A percentile compares a stretch with the other conserved stretches of the same genome.
Evolutionary conservation across 37 sponge, comb jelly and placozoan species (phyloP).

Genomic region (Lycopodina hypogea): DNA sequence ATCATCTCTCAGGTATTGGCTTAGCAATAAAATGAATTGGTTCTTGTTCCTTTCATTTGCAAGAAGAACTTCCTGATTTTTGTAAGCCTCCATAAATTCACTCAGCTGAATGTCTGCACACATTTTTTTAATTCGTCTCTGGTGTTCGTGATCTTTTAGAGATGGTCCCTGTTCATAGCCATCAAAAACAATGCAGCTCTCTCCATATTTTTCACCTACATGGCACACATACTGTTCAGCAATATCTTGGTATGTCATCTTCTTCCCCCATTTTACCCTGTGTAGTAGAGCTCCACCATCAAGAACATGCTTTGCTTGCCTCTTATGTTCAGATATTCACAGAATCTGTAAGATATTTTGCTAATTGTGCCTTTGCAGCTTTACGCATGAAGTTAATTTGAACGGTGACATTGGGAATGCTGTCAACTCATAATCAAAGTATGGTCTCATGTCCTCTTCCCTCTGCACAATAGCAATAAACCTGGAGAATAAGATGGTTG

Average conservation of each 20-base stretch:
- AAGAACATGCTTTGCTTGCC: constrained; percentile 26
- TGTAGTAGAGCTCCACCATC: neutral
- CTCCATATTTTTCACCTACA: constrained; percentile 30
- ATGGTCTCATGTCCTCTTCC: constrained; percentile 26
- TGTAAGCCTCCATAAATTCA: constrained; percentile 25
- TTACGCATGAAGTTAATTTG: constrained; percentile 19
- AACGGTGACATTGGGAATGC: constrained; percentile 22
- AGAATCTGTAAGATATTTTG: constrained; percentile 2
- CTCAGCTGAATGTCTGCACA: constrained; percentile 26
- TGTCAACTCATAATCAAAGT: constrained; percentile 32
- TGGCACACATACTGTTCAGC: constrained; percentile 19
- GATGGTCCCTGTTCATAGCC: constrained; percentile 28
- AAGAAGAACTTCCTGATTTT: constrained; percentile 23
- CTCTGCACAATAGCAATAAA: constrained; percentile 10
- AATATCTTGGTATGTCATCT: constrained; percentile 23
- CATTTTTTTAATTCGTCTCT: constrained; percentile 10
- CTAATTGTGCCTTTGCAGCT: constrained; percentile 20
- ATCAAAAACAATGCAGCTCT: constrained; percentile 29
- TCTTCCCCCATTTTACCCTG: neutral
- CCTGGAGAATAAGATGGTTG: constrained; percentile 6
- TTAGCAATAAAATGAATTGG: too few species aligned
- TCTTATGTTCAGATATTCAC: neutral
- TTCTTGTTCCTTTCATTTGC: too few species aligned
- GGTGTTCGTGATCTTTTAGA: constrained; percentile 21
- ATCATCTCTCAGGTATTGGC: constrained; percentile 5